These are phyloP conservation scores for Cichladusa arquata DNA, from an alignment of 2,113 vertebrate genomes.

Conservation along the genomic window DNA sequence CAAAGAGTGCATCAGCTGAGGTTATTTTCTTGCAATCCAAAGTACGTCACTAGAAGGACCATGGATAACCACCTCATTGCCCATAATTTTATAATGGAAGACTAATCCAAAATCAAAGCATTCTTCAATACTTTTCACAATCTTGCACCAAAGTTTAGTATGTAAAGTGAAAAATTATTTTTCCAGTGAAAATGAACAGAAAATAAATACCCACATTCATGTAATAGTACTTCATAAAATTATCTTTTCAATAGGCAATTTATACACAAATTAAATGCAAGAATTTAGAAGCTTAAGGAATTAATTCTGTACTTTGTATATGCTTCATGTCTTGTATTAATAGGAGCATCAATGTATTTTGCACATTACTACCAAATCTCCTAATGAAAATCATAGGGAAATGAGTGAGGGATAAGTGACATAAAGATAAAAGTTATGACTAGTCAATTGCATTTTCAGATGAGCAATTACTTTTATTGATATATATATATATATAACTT, in stretches of 20 bases:
- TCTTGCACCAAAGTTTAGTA: not conserved
- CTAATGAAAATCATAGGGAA: not conserved
- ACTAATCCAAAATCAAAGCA: not conserved
- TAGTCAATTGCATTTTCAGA: not conserved
- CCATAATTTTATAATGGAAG: not conserved
- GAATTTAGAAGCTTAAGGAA: not conserved
- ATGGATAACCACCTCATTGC: not conserved
- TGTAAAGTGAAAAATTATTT: not conserved
- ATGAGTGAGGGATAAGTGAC: not conserved
- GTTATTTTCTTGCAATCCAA: not conserved
- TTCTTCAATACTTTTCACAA: not conserved
- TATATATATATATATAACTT: not conserved
- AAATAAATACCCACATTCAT: not conserved
- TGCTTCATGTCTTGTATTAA: not conserved
- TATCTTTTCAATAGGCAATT: not conserved
- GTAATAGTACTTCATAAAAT: not conserved
- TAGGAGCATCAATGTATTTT: not conserved
- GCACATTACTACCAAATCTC: not conserved
- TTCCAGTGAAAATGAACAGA: not conserved
- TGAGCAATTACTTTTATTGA: not conserved
- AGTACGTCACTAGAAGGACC: not conserved
- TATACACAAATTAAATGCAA: not conserved
- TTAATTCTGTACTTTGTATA: not conserved
- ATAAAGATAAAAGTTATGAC: not conserved
- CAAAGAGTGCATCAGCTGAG: not conserved